These are phyloP conservation scores for Cryptotis parvus DNA, from an alignment of 2,113 vertebrate species.

Conservation along the genomic window DNA sequence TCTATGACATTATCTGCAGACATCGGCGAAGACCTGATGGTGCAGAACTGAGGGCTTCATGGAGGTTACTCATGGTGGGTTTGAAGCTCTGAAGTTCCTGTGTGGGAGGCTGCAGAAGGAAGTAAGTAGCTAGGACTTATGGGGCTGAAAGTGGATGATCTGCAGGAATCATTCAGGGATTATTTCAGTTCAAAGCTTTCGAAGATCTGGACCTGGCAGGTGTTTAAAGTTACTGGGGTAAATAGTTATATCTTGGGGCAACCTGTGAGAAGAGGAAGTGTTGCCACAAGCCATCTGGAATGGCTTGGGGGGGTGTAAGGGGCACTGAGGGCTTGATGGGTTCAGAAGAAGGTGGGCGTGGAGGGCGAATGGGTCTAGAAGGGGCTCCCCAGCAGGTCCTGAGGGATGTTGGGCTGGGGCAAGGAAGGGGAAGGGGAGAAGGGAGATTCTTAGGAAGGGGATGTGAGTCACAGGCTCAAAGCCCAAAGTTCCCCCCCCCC, in stretches of 20 bases:
- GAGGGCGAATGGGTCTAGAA: too few species aligned
- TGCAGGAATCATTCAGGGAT: neutral
- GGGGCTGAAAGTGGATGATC: too few species aligned
- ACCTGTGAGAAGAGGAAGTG: neutral
- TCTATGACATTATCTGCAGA: neutral
- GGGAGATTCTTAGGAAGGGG: neutral
- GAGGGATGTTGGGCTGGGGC: neutral
- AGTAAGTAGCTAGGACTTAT: neutral
- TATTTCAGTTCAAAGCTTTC: neutral
- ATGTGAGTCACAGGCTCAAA: neutral
- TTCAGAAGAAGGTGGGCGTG: neutral
- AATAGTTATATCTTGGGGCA: neutral
- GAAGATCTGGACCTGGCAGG: neutral
- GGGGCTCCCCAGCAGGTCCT: neutral
- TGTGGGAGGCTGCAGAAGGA: neutral
- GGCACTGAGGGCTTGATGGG: neutral
- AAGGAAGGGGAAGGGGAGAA: neutral
- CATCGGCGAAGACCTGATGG: neutral
- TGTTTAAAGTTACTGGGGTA: neutral
- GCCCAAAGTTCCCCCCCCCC: neutral
- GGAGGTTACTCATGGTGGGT: neutral
- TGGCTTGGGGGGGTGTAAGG: neutral
- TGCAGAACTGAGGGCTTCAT: neutral
- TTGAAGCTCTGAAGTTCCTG: too few species aligned
- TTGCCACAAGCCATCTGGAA: neutral